Conservation (phyloP, 2,888 invertebrate species). For the Drosophila paranaensis region DNA sequence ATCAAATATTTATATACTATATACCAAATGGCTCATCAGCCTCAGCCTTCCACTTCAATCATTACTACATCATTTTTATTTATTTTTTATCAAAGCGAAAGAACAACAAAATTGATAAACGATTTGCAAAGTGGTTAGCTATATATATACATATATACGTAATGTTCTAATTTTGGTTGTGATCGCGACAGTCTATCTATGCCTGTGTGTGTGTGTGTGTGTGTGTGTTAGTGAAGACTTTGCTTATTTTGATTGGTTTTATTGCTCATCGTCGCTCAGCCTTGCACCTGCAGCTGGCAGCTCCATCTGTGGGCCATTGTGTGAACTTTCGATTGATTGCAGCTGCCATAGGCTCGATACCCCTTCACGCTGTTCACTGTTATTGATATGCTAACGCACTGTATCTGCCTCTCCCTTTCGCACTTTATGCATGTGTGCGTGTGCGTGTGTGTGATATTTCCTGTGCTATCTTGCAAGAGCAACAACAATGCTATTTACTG, state of each 20-base stretch:
- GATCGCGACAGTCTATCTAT: slow-evolving; percentile 32
- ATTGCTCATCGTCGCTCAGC: slow-evolving; percentile 18
- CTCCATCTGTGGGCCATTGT: slow-evolving; percentile 18
- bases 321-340: slow-evolving; percentile 37
- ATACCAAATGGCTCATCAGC: neutral
- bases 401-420: slow-evolving; percentile 8
- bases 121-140: slow-evolving; percentile 36
- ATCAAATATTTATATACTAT: too few species aligned
- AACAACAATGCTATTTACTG: slow-evolving; percentile 25
- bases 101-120: slow-evolving; percentile 44
- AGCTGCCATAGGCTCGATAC: slow-evolving; percentile 2
- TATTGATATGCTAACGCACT: slow-evolving; percentile 56
- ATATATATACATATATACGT: slow-evolving; percentile 32
- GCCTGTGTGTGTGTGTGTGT: slow-evolving; percentile 8
- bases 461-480: slow-evolving; percentile 56
- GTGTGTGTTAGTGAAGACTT: slow-evolving; percentile 23
- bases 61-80: slow-evolving; percentile 1
- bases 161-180: slow-evolving; percentile 68
- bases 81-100: slow-evolving; percentile 37
- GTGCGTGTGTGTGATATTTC: slow-evolving; percentile 43
- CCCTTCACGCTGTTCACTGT: slow-evolving; percentile 13
- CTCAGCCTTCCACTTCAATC: neutral
- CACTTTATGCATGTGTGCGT: neutral
- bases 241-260: slow-evolving; percentile 19
- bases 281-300: slow-evolving; percentile 48